phyloP scores from a whole-genome alignment of 2,113 vertebrate species.

The Ictalurus furcatus region DNA sequence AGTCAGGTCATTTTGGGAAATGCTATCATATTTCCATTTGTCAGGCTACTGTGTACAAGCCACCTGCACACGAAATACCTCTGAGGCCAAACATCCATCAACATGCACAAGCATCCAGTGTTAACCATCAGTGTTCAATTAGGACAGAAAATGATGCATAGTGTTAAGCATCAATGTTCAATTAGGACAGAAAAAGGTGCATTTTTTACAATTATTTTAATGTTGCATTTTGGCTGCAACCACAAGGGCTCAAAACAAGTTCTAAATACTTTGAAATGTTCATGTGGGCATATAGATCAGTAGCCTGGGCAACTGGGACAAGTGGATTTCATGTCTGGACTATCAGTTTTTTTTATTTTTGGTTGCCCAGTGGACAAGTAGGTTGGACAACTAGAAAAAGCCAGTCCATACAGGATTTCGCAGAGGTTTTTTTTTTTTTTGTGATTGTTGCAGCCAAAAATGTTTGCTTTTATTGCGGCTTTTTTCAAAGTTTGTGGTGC shows the following conservation, averaged over 20 bases:
- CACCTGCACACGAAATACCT: slow-evolving; percentile 28
- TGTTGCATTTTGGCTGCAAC: background rate
- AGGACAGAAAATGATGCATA: background rate
- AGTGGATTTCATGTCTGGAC: background rate
- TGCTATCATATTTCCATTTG: slow-evolving; percentile 25
- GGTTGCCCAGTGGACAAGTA: background rate
- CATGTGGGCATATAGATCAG: background rate
- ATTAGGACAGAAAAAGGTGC: background rate
- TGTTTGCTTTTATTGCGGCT: no score
- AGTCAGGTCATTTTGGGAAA: slow-evolving; percentile 45
- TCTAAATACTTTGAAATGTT: background rate
- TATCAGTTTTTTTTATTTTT: background rate
- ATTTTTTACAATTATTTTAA: background rate
- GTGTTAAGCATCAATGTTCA: background rate
- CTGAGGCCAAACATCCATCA: background rate
- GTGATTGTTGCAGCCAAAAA: no score
- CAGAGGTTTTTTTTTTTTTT: no score
- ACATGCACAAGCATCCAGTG: background rate
- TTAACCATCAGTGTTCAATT: background rate
- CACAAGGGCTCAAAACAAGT: background rate
- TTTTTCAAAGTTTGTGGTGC: no score
- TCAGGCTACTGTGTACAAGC: slow-evolving; percentile 36
- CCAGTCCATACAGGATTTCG: no score
- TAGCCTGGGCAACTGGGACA: background rate
- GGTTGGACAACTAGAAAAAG: background rate